Conservation (phyloP, 2,797 vertebrate species). For the Phataginus tricuspis region DNA sequence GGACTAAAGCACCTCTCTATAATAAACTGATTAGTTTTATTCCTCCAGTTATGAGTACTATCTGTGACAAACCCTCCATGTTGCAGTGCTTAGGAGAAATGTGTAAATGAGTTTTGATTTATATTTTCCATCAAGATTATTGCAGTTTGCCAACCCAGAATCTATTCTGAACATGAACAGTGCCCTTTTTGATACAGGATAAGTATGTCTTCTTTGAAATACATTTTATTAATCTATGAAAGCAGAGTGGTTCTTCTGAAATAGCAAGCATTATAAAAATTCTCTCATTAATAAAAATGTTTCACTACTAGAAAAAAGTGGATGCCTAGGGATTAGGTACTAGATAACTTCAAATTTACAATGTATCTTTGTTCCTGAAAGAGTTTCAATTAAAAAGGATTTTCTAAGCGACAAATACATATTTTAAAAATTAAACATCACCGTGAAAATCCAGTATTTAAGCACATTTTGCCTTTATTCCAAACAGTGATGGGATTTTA, state of each 20-base stretch:
- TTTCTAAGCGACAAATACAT: not conserved
- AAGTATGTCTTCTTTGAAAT: not conserved
- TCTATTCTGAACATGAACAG: not conserved
- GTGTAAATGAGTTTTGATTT: not conserved
- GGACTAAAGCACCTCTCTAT: not conserved
- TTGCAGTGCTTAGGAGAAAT: not conserved
- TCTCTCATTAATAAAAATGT: not conserved
- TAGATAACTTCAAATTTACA: not conserved
- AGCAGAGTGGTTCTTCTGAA: not conserved
- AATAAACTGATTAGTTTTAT: not conserved
- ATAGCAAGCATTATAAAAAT: not conserved
- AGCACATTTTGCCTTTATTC: not conserved
- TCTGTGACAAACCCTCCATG: not conserved
- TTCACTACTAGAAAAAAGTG: not conserved
- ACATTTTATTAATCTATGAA: not conserved
- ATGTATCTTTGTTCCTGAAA: not conserved
- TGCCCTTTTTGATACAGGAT: not conserved
- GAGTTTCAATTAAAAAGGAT: not conserved
- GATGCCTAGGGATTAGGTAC: not conserved
- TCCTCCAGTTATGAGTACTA: not conserved
- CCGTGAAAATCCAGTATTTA: not conserved
- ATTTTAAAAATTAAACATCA: not conserved
- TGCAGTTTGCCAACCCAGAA: not conserved
- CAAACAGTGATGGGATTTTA: not conserved
- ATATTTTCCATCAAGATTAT: not conserved